These are phyloP conservation scores for Apantesis nais DNA, from an alignment of 2,888 invertebrate species.

Conservation along the genomic window DNA sequence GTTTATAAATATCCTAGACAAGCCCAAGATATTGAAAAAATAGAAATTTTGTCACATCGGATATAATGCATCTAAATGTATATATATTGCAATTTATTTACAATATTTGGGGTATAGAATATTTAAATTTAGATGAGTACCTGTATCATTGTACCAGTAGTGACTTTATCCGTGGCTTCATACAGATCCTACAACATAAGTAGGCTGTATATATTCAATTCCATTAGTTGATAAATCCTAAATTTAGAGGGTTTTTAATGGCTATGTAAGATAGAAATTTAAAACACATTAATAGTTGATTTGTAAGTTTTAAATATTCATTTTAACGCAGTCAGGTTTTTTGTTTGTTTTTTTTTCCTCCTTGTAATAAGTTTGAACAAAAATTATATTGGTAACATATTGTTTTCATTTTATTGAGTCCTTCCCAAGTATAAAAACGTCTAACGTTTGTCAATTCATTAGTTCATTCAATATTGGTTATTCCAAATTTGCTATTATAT, in stretches of 20 bases:
- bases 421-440: constrained; percentile 1
- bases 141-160: constrained; percentile 26
- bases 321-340: not conserved
- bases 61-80: constrained; percentile 13
- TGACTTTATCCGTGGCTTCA: constrained; percentile 8
- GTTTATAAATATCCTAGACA: not conserved
- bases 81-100: constrained; percentile 29
- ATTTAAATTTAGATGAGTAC: constrained; percentile 11
- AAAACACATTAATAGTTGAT: not conserved
- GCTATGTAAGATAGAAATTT: not conserved
- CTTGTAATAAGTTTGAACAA: no score
- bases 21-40: constrained; percentile 18
- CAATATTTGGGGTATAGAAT: constrained; percentile 31
- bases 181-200: constrained; percentile 10
- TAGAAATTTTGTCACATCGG: constrained; percentile 4
- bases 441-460: constrained; percentile 4
- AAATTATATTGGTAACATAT: not conserved
- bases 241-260: constrained; percentile 1
- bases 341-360: not conserved
- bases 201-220: constrained; percentile 2
- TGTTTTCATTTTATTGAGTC: constrained; percentile 7
- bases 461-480: constrained; percentile 14
- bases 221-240: constrained; percentile 1
- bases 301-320: not conserved
- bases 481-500: constrained; percentile 20